phyloP scores from a whole-genome alignment of 2,113 vertebrate species.

The Gorsachius goisagi region DNA sequence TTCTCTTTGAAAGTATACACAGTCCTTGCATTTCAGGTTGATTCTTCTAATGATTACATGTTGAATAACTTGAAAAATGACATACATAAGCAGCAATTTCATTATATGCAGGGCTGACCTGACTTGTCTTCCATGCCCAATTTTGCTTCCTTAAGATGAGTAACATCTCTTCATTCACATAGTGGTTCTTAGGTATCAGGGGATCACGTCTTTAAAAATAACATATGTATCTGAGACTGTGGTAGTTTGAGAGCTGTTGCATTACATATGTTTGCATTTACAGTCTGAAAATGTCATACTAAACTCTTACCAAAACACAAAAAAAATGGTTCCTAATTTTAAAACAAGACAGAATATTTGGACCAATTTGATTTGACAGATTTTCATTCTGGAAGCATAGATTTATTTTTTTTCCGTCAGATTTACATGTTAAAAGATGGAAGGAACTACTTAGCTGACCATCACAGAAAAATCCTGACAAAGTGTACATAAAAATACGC shows the following conservation, averaged over 20 bases:
- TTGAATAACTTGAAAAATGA: background rate
- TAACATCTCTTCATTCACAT: background rate
- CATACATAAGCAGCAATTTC: background rate
- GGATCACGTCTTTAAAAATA: background rate
- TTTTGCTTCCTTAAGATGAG: background rate
- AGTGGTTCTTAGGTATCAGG: background rate
- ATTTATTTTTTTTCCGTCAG: background rate
- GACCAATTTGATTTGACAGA: background rate
- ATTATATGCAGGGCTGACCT: background rate
- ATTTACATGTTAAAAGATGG: background rate
- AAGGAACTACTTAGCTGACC: background rate
- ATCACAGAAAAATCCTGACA: background rate
- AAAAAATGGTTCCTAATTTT: background rate
- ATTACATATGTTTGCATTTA: background rate
- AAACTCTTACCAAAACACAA: background rate
- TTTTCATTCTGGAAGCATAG: background rate
- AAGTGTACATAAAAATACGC: accelerated
- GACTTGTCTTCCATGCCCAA: accelerated
- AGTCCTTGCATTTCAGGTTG: background rate
- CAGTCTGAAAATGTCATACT: background rate
- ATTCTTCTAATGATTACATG: background rate
- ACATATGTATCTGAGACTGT: background rate
- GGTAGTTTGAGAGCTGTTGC: background rate
- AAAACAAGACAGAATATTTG: background rate
- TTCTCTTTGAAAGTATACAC: background rate